Evolutionary conservation across 2,797 vertebrate genomes (phyloP).

Genomic region (Apodemus agrarius): DNA sequence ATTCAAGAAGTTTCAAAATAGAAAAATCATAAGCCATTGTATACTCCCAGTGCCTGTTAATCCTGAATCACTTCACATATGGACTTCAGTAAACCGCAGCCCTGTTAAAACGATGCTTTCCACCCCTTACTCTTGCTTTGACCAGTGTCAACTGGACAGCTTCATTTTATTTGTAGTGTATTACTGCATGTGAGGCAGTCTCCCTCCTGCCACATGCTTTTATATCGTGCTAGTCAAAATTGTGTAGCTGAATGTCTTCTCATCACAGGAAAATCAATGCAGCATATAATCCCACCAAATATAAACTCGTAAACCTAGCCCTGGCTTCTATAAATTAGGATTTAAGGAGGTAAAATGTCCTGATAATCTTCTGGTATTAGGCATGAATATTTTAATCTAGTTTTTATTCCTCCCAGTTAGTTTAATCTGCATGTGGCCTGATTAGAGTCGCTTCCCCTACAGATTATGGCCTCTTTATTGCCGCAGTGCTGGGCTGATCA

Average conservation of each 20-base stretch:
- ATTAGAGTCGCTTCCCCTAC: conserved; percentile 93
- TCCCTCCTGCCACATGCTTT: conserved; percentile 53
- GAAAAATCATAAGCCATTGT: conserved; percentile 29
- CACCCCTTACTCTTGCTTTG: conserved; percentile 14
- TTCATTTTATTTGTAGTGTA: conserved; percentile 35
- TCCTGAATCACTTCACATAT: not conserved
- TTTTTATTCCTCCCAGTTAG: conserved; percentile 92
- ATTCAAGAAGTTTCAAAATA: conserved; percentile 23
- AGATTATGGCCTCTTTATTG: conserved; percentile 95
- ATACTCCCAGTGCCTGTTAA: not conserved
- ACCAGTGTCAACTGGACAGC: conserved; percentile 3
- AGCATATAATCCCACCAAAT: conserved; percentile 90
- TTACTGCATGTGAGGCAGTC: not conserved
- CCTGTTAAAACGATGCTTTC: conserved; percentile 14
- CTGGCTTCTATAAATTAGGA: conserved; percentile 93
- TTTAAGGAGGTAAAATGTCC: conserved; percentile 92
- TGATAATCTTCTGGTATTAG: conserved; percentile 92
- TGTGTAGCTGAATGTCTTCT: conserved; percentile 89
- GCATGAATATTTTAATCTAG: conserved; percentile 92
- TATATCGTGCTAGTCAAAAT: conserved; percentile 85
- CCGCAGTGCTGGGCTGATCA: conserved; percentile 87
- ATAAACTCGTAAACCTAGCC: conserved; percentile 89
- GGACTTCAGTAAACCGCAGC: conserved; percentile 2
- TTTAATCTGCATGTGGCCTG: conserved; percentile 98
- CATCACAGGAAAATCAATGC: conserved; percentile 88